Base-by-base conservation (phyloP, 2,113 vertebrate species). In the Triplophysa siluroides region DNA sequence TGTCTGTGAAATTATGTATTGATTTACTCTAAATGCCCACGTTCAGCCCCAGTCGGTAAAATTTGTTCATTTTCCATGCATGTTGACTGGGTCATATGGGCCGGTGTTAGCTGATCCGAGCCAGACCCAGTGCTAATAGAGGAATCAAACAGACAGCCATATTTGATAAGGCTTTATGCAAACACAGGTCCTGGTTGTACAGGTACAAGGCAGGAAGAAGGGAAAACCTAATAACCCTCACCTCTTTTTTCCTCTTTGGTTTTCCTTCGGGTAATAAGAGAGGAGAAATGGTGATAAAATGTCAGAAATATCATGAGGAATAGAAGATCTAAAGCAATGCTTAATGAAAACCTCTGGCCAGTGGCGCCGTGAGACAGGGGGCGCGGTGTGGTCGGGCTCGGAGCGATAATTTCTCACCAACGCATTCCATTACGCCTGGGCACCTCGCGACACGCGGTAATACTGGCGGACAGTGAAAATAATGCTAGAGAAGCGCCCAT, bases 341-440 rank as follows among this genome's bases (percentile, higher is more conserved):
- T 88, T 91, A 90, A 92, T 92, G 90, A 90, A 88, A 91, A 87
- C 81, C 83, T 87, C 65, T 89, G 88, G 88, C 91, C 88, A 83
- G 85, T 88, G 89, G 89, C 8, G 45, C 84, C 66, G 78, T 76
- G 74, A 78, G 65, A 80, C 72, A 76, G 72, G 67, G 50, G 43
- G 83, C 79, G 70, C 85, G 77, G 83, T 84, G 60, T 67, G 75
- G 73, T 82, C 63, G 64, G 58, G 86, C 88, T 89, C 73, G 75
- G 76, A 90, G 86, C 85, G 58, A 81, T 78, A 87, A 91, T 88
- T 90, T 47, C 88, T 90, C 88, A 84, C 61, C 56, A 78, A 81
- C 56, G 33, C 82, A 64, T 88, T 90, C 87, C 85, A 84, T 86
- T 86, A 84, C 52, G 47, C 33, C 70, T 12, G 58, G 18, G 78